These are phyloP conservation scores for Hylaeus volcanicus DNA, from an alignment of 1,140 invertebrate genomes.

Conservation along the genomic window DNA sequence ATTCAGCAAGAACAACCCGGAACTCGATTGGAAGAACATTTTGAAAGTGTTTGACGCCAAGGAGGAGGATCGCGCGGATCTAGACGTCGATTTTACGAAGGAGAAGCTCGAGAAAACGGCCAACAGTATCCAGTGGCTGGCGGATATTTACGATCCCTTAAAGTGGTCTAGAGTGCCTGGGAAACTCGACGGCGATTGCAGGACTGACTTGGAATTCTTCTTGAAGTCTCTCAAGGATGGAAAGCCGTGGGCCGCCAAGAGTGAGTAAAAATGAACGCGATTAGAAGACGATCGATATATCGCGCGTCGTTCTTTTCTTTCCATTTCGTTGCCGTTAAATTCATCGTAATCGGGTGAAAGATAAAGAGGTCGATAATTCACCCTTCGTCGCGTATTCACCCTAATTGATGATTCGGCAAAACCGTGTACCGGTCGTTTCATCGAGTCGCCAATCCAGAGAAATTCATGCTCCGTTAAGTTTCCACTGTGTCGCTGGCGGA, in stretches of 20 bases:
- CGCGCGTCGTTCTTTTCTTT: not conserved
- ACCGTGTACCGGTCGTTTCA: not conserved
- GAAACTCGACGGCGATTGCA: slow-evolving; percentile 77
- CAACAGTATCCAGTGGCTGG: slow-evolving; percentile 84
- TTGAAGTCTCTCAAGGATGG: slow-evolving; percentile 82
- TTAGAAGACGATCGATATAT: no score
- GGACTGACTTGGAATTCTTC: slow-evolving; percentile 82
- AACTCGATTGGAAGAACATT: slow-evolving; percentile 76
- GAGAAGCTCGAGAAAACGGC: slow-evolving; percentile 70
- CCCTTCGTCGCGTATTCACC: no score
- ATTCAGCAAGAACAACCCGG: slow-evolving; percentile 77
- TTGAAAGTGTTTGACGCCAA: slow-evolving; percentile 62
- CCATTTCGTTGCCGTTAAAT: not conserved
- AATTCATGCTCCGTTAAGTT: slow-evolving; percentile 9
- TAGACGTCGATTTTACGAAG: slow-evolving; percentile 75
- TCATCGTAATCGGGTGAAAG: not conserved
- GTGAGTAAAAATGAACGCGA: slow-evolving; percentile 79
- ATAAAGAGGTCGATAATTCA: not conserved
- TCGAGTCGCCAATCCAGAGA: not conserved
- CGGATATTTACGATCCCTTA: slow-evolving; percentile 84
- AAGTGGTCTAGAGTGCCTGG: slow-evolving; percentile 82
- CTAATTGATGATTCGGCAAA: not conserved
- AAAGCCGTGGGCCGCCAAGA: slow-evolving; percentile 86
- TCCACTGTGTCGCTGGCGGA: not conserved
- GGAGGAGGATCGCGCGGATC: slow-evolving; percentile 59